Evolutionary conservation across 2,888 invertebrate genomes (phyloP).

Genomic region (Quadroppia sp.): DNA sequence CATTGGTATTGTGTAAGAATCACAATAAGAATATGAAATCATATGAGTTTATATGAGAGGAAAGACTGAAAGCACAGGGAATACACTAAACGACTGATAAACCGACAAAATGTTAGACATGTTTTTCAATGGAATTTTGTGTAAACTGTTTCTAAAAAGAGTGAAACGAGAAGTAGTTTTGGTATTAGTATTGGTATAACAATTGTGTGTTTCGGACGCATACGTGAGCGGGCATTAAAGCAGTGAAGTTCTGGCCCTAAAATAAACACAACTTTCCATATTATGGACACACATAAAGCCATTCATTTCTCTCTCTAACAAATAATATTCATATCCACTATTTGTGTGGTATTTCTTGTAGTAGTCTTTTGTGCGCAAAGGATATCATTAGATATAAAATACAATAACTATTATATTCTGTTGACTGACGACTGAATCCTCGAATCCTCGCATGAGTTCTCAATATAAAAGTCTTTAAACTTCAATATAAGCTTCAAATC

Average conservation of each 20-base stretch:
- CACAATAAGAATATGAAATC: not conserved
- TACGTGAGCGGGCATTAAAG: constrained; percentile 25
- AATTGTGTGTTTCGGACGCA: not conserved
- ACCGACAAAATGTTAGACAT: not conserved
- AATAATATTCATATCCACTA: constrained; percentile 1
- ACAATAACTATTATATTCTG: not conserved
- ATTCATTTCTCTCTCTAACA: not conserved
- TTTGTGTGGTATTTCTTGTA: not conserved
- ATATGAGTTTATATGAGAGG: not conserved
- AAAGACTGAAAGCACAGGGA: not conserved
- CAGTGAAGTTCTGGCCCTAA: not conserved
- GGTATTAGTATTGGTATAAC: too few species aligned
- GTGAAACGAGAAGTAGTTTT: not conserved
- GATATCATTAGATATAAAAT: not conserved
- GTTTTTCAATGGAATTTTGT: not conserved
- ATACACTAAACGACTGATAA: not conserved
- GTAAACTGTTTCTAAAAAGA: not conserved
- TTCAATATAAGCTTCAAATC: too few species aligned
- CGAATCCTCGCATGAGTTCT: not conserved
- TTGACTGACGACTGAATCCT: not conserved
- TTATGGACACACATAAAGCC: not conserved
- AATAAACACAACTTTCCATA: not conserved
- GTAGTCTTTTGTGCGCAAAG: not conserved
- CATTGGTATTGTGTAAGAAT: not conserved
- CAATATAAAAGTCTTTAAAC: too few species aligned